These are phyloP conservation scores for Belonocnema kinseyi DNA, from an alignment of 1,140 invertebrate species.

Conservation along the genomic window DNA sequence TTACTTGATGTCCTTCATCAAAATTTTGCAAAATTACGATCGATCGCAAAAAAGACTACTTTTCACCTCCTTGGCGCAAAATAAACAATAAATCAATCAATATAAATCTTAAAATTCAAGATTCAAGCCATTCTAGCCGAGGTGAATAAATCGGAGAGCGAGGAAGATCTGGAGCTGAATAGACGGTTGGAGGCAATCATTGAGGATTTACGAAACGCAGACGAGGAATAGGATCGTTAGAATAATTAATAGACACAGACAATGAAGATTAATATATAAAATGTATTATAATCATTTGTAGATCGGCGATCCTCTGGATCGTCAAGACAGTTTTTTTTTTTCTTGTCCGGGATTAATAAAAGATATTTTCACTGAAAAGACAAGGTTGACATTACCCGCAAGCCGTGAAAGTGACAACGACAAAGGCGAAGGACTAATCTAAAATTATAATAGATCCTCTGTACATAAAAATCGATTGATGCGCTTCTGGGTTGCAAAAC, in stretches of 20 bases:
- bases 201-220: not conserved
- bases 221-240: conserved; percentile 36
- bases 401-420: conserved; percentile 63
- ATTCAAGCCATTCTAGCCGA: conserved; percentile 29
- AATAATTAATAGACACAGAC: conserved; percentile 50
- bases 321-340: conserved; percentile 52
- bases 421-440: conserved; percentile 40
- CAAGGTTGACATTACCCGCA: conserved; percentile 60
- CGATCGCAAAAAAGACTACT: too few relatives aligned
- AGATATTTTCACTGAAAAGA: conserved; percentile 53
- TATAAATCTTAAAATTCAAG: not conserved
- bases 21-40: too few relatives aligned
- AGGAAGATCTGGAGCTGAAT: conserved; percentile 27
- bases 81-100: not conserved
- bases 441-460: conserved; percentile 63
- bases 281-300: conserved; percentile 72
- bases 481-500: conserved; percentile 43
- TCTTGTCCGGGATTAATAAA: conserved; percentile 40
- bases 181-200: not conserved
- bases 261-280: conserved; percentile 72
- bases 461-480: conserved; percentile 56
- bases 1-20: too few relatives aligned
- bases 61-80: too few relatives aligned
- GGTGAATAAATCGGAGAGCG: conserved; percentile 28
- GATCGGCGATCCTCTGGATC: conserved; percentile 55